Evolutionary conservation across 2,113 vertebrate species (phyloP).

Genomic region (Charina bottae): DNA sequence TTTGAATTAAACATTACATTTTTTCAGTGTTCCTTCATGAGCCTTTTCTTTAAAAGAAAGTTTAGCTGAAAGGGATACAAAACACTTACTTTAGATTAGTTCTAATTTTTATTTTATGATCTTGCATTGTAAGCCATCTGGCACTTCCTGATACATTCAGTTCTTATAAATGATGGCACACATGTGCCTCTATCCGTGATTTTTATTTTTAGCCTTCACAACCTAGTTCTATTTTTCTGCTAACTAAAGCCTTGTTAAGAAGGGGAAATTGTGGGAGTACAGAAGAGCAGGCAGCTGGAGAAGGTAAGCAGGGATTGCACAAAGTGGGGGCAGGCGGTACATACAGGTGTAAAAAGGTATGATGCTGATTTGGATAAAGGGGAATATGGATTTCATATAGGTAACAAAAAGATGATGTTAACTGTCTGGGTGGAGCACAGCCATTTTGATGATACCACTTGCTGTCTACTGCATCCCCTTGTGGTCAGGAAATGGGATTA

Average conservation of each 20-base stretch:
- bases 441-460: background rate
- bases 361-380: background rate
- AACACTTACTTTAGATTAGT: background rate
- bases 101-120: conserved; percentile 46
- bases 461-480: background rate
- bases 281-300: conserved; percentile 28
- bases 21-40: background rate
- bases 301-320: conserved; percentile 37
- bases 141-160: conserved; percentile 24
- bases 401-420: background rate
- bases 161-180: background rate
- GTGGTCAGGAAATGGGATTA: background rate
- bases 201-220: conserved; percentile 38
- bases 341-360: background rate
- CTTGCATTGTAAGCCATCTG: conserved; percentile 4
- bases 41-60: background rate
- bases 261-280: conserved; percentile 15
- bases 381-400: background rate
- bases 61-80: background rate
- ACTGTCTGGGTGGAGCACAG: background rate
- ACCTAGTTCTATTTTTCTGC: conserved; percentile 48
- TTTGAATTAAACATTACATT: background rate
- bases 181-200: background rate
- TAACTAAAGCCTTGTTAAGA: conserved; percentile 34
- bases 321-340: background rate